Percentiles rank a stretch among this genome's conserved stretches.
phyloP scores from a whole-genome alignment of 2,113 vertebrate species.

The Catharus fuscescens region DNA sequence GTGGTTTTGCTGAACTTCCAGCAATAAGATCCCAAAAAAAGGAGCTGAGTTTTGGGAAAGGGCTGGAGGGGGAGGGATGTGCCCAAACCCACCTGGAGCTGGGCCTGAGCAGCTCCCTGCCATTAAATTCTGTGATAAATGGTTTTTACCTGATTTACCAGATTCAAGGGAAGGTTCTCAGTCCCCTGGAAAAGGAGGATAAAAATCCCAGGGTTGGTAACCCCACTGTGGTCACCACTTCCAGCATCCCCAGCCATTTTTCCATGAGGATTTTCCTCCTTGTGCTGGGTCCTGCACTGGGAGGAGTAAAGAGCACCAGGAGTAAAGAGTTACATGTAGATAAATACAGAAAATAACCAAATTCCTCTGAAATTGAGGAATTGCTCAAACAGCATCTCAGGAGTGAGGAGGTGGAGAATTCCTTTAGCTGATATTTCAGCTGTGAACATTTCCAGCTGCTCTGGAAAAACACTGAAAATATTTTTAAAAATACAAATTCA shows the following conservation, averaged over 20 bases:
- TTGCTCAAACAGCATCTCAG: background rate
- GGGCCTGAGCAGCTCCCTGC: background rate
- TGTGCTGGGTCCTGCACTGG: background rate
- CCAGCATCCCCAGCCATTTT: background rate
- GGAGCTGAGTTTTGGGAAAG: background rate
- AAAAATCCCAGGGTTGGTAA: rapidly evolving
- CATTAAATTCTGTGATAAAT: background rate
- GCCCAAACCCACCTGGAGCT: background rate
- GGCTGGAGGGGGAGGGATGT: background rate
- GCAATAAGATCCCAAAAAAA: background rate
- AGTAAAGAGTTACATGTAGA: rapidly evolving
- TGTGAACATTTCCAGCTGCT: background rate
- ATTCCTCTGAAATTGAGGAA: rapidly evolving
- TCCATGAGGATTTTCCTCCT: rapidly evolving
- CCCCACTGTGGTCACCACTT: rapidly evolving
- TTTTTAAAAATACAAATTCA: background rate
- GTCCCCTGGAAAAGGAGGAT: background rate
- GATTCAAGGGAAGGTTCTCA: background rate
- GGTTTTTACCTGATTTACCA: background rate
- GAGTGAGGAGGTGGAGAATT: background rate
- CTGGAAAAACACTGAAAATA: background rate
- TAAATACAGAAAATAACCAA: background rate
- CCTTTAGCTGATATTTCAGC: rapidly evolving
- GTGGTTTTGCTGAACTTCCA: background rate
- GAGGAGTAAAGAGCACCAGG: rapidly evolving